Base-by-base conservation (phyloP, 2,888 invertebrate genomes). In the Mythimna impura region DNA sequence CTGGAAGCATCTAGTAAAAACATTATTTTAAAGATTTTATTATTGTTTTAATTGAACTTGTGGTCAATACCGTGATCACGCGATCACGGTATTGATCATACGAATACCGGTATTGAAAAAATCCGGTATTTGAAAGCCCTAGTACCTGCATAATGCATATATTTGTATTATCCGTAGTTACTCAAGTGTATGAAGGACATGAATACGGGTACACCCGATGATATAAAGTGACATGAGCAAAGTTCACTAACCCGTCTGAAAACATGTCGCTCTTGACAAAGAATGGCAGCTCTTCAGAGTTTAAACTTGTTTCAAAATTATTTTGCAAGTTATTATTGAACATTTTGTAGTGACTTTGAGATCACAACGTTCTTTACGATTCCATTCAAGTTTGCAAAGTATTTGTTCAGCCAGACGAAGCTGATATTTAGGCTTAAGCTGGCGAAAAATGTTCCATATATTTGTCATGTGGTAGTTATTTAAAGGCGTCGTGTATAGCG, bases 381-480 rank as follows among this genome's bases (percentile, higher is more conserved):
- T 76, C 34, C 34, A 76, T 81, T 81, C 20, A 76, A 77, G 30
- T 62, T 55, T 8, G 52, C 55, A 57, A 66, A 81, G 61, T 64
- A 66, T 71, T 71, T 63, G 54, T 55, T 69, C 34, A 70, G 25
- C 22, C 61, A 74, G 58, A 66, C 43, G 76, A 36, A 30, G 17
- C 47, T 64, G 36, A 40, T 54, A 58, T 54, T 40, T 40, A 67
- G 62, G 50, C 34, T 71, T n/a, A 58, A 69, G 66, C 25, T 66
- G 30, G 22, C 68, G 73, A 66, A 77, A 73, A 80, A 66, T 82
- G 58, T 71, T 75, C 50, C 64, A 57, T 61, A 71, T 69, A 78
- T 80, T 77, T 74, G 69, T 83, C 78, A 76, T 58, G 50, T 55
- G 71, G 61, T 79, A 81, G 73, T 82, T 86, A 84, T 76, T 82